Evolutionary conservation across 2,113 vertebrate species (phyloP), one percentile per base, ranked within the genome.

Genomic region (Ardeotis arabs): DNA sequence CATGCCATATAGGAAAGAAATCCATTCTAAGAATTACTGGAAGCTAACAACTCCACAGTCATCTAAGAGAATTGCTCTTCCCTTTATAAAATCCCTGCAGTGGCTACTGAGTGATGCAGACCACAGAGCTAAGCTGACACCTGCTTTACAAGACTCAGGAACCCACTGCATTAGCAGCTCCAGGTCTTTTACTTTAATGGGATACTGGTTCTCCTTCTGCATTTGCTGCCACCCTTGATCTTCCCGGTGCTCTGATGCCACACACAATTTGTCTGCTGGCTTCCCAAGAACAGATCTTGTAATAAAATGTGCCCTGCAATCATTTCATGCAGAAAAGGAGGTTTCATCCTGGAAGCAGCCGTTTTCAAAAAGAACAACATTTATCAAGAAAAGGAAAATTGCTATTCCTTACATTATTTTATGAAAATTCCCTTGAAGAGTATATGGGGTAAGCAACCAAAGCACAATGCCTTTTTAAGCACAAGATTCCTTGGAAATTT

Each of bases 201-300:
- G 59, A 28, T 55, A 14, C 35, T 22, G 55, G 64, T 41, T 80
- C 92, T 91, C 72, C 74, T n/a, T 83, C 29, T 87, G 81, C 68
- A 88, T 82, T 90, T 90, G 78, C 78, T 82, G 75, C 58, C 81
- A 50, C 37, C 76, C 74, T 78, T 90, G 67, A 94, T 86, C 63
- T 89, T 87, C 56, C 67, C 95, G 25, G 72, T 24, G 59, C 76
- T 94, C 83, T 69, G 70, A 58, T 82, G 85, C 60, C 83, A 68
- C 39, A 14, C 77, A 53, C 29, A 59, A 3, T 87, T 73, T 90
- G 84, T 88, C 83, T 97, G 79, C 85, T 87, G 91, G 28, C 69
- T 93, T 16, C 87, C 47, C 87, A 69, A 37, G 76, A 87, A 39
- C 60, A 69, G 64, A 47, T 72, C 70, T 74, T 73, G 37, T 14